phyloP scores from a whole-genome alignment of 2,888 invertebrate genomes.

The Pachymerium ferrugineum region DNA sequence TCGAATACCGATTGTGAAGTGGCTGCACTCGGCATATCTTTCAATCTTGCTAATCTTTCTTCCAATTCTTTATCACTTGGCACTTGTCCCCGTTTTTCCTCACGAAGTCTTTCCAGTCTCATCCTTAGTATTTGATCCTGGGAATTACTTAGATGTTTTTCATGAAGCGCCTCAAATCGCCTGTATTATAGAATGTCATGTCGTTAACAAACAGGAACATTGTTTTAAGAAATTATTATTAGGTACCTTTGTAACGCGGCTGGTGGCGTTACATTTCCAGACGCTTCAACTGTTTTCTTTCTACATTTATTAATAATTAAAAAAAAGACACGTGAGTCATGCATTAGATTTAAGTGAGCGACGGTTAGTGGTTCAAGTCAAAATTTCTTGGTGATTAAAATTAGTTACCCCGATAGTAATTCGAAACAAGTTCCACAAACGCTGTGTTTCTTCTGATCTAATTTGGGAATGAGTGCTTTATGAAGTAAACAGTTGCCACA shows the following conservation, averaged over 20 bases:
- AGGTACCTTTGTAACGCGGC: neutral
- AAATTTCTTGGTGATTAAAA: neutral
- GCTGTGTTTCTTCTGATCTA: conserved; percentile 57
- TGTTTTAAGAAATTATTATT: neutral
- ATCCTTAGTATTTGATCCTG: neutral
- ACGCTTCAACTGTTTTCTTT: neutral
- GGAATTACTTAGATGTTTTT: neutral
- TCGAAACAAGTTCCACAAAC: conserved; percentile 59
- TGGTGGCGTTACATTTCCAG: neutral
- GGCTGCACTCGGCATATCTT: conserved; percentile 56
- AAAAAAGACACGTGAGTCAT: neutral
- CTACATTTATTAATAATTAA: neutral
- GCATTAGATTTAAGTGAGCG: too few relatives aligned
- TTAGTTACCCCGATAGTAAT: conserved; percentile 53
- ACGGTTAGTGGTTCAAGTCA: too few relatives aligned
- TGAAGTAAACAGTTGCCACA: conserved; percentile 74
- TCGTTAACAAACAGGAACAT: neutral
- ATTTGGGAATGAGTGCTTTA: conserved; percentile 60
- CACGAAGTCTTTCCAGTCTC: neutral
- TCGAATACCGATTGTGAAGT: conserved; percentile 34
- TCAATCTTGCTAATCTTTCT: conserved; percentile 51
- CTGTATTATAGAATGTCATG: neutral
- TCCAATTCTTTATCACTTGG: conserved; percentile 20
- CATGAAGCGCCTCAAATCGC: neutral
- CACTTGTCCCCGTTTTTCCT: neutral